Evolutionary conservation across 2,888 invertebrate genomes (phyloP).

Genomic region (Xestia xanthographa): DNA sequence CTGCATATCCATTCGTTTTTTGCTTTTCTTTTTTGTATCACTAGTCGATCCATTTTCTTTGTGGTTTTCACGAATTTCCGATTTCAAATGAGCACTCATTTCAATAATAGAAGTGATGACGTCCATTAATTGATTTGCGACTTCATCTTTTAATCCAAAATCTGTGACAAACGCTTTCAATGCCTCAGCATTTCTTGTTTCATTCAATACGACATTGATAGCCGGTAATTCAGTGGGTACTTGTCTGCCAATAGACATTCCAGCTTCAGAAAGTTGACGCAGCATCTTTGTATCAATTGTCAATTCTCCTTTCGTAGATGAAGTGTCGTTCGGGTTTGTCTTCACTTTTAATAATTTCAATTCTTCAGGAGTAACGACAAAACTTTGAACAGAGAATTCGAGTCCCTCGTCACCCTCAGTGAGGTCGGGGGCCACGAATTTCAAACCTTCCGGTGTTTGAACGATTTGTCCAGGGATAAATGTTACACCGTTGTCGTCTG

Average conservation of each 20-base stretch:
- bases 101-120: conserved; percentile 88
- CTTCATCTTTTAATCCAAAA: conserved; percentile 88
- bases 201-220: conserved; percentile 90
- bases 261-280: conserved; percentile 92
- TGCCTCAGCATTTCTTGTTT: conserved; percentile 87
- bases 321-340: conserved; percentile 88
- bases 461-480: conserved; percentile 95
- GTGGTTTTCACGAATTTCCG: conserved; percentile 81
- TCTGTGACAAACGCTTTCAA: conserved; percentile 88
- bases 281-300: conserved; percentile 92
- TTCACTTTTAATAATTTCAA: conserved; percentile 87
- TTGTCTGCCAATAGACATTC: conserved; percentile 92
- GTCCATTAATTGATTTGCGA: conserved; percentile 89
- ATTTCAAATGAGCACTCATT: conserved; percentile 88
- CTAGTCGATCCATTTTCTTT: conserved; percentile 72
- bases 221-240: conserved; percentile 91
- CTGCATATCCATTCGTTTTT: conserved; percentile 77
- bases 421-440: conserved; percentile 93
- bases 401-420: conserved; percentile 92
- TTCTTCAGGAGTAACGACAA: conserved; percentile 90
- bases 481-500: conserved; percentile 92
- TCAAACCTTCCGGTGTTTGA: conserved; percentile 93
- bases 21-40: conserved; percentile 80
- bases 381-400: conserved; percentile 93
- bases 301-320: conserved; percentile 90